Evolutionary conservation across 2,113 vertebrate species (phyloP), one percentile per base, ranked within the genome.

Genomic region (Perca fluviatilis): DNA sequence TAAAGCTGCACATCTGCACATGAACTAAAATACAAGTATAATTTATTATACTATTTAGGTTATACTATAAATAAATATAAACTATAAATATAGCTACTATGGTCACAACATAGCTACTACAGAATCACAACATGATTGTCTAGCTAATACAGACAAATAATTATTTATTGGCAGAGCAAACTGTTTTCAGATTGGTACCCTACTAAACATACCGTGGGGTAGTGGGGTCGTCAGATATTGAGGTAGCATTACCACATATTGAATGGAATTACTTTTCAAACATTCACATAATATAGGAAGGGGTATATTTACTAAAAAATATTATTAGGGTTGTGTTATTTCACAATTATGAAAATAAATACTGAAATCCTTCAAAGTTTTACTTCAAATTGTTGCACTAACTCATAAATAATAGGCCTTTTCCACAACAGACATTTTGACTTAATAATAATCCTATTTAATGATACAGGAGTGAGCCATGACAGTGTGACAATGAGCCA

Each of bases 221-320:
- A 43, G 70, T 73, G 36, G 36, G 47, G 77, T n/a, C n/a, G 30
- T 62, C 64, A 88, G 53, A 83, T 56, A 25, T 6, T 85, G 77
- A 90, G 85, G 85, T 85, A 83, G 82, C 25, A 49, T 76, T 57
- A 72, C 43, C 80, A 58, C 80, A 67, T 47, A 9, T 75, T 4
- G 8, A 2, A 46, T 40, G 13, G 25, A 67, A 27, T 76, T 50
- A 47, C 57, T 27, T 15, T 27, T 74, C n/a, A 50, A 54, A 77
- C 11, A 72, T 36, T 60, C 9, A 80, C 33, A 58, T 62, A 27
- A 21, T 47, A 36, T 16, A 46, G 11, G 27, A 13, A 46, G 18
- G 62, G 2, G 11, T 25, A 73, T 49, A 58, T 63, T 50, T 57
- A 63, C 5, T 57, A 11, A 19, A 62, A 61, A 15, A 58, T 40